A percentile compares a stretch with the other conserved stretches of the same genome.
Conservation (phyloP, 2,888 invertebrate genomes). For the Mythimna pallens region DNA sequence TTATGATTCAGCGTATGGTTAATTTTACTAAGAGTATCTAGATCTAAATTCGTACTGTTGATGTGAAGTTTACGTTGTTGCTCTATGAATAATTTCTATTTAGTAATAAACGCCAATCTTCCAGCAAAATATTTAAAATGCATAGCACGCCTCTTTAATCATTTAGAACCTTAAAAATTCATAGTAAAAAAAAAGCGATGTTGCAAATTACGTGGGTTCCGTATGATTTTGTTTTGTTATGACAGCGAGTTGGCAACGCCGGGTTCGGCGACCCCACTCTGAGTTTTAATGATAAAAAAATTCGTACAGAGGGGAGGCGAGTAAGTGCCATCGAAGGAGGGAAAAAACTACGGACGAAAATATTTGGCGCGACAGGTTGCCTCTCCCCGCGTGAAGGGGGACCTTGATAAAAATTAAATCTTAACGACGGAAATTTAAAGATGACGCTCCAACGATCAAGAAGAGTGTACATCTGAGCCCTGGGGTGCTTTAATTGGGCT, state of each 20-base stretch:
- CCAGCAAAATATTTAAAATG: slow-evolving; percentile 49
- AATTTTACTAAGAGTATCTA: slow-evolving; percentile 6
- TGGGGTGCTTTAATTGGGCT: slow-evolving; percentile 88
- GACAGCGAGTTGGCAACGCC: slow-evolving; percentile 88
- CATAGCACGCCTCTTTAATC: slow-evolving; percentile 57
- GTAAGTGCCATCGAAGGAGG: slow-evolving; percentile 90
- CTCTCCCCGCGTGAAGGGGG: slow-evolving; percentile 74
- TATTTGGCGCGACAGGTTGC: slow-evolving; percentile 91
- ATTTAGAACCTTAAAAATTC: slow-evolving; percentile 65
- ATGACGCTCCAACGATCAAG: slow-evolving; percentile 90
- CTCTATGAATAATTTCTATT: slow-evolving; percentile 32
- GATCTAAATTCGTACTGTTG: not conserved
- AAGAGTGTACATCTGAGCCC: slow-evolving; percentile 90
- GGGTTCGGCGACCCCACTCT: slow-evolving; percentile 90
- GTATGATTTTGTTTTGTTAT: slow-evolving; percentile 89
- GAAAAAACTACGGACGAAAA: slow-evolving; percentile 90
- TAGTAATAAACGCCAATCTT: slow-evolving; percentile 31
- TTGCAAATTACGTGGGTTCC: slow-evolving; percentile 79
- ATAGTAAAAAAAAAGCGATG: slow-evolving; percentile 72
- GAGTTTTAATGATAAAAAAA: slow-evolving; percentile 91
- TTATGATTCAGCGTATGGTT: not conserved
- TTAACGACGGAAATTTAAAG: slow-evolving; percentile 91
- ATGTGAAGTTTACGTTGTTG: not conserved
- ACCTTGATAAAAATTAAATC: slow-evolving; percentile 90
- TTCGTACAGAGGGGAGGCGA: slow-evolving; percentile 89